Conservation (phyloP, 2,797 vertebrate species). For the Mergus octosetaceus region DNA sequence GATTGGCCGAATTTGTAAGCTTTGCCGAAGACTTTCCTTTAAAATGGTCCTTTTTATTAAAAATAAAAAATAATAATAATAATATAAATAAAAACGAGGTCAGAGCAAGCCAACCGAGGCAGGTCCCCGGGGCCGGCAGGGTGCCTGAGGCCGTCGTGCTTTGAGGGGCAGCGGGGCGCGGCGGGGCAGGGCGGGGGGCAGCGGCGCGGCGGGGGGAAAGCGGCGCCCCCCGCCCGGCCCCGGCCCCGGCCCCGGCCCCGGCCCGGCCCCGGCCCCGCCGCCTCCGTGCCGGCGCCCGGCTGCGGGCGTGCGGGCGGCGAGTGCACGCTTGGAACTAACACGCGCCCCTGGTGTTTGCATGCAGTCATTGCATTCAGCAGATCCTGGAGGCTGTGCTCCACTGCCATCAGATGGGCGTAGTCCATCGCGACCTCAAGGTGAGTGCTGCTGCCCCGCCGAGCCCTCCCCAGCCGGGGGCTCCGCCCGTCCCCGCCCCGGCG, state of each 20-base stretch:
- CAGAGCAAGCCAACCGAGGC: neutral
- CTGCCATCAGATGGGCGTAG: conserved; percentile 98
- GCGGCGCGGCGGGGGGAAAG: neutral
- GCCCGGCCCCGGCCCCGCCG: neutral
- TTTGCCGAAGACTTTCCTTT: neutral
- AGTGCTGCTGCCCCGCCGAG: conserved; percentile 75
- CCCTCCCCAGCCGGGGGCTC: neutral
- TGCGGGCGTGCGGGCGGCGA: conserved; percentile 81
- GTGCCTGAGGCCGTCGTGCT: conserved; percentile 20
- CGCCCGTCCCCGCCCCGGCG: neutral
- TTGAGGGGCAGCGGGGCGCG: neutral
- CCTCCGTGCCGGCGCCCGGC: conserved; percentile 52
- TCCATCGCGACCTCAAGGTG: conserved; percentile 98
- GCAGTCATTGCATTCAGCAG: conserved; percentile 99
- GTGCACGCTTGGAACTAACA: conserved; percentile 90
- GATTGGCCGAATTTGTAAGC: rapidly evolving
- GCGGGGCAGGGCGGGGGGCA: neutral
- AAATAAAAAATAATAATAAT: neutral
- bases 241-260: neutral
- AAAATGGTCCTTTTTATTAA: neutral
- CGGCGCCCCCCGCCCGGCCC: neutral
- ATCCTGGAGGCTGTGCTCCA: conserved; percentile 98
- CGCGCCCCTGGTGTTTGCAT: conserved; percentile 94
- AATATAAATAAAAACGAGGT: neutral
- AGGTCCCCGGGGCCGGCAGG: neutral